Evolutionary conservation across 2,797 vertebrate genomes (phyloP), one percentile per base, ranked within the genome.

Genomic region (Lagorchestes hirsutus): DNA sequence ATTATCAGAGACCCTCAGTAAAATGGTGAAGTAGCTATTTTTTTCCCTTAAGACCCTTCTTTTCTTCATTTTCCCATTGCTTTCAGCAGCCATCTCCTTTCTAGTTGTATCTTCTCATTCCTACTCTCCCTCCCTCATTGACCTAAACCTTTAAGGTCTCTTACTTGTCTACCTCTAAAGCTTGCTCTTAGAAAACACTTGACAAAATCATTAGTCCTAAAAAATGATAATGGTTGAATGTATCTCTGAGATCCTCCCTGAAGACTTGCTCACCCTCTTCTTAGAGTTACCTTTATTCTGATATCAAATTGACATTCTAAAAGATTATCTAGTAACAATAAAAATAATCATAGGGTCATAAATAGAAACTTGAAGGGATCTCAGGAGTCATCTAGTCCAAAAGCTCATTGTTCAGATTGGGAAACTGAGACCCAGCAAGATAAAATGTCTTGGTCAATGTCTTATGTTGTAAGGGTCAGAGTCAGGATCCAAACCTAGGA

Each of bases 221-320:
- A 40, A n/a, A 14, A 40, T 22, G 34, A 74, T 74, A 74, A 74
- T 18, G 62, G 9, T 74, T 74, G 14, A 74, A n/a, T 40, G 2
- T 22, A n/a, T 74, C n/a, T 74, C 1, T 40, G 62, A 74, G 14
- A 8, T 90, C 11, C 8, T 92, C 52, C 1, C 40, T 55, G 57
- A 93, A 82, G 11, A 54, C 40, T 18, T 14, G 54, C 28, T 14
- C 24, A 62, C 13, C 29, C 5, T 74, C 22, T 58, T 67, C 57
- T 74, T 54, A 94, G 54, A 67, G 58, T 58, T 57, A 28, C 4
- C 8, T 82, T 90, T 40, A 46, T 91, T 95, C 62, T 96, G 31
- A 24, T 87, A 58, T 54, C 12, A 67, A 28, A 29, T 14, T 82
- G 22, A 40, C 92, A 54, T 91, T 92, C 31, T 58, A 24, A 16